Conservation (phyloP, 2,113 vertebrate genomes). For the Holacanthus passer region DNA sequence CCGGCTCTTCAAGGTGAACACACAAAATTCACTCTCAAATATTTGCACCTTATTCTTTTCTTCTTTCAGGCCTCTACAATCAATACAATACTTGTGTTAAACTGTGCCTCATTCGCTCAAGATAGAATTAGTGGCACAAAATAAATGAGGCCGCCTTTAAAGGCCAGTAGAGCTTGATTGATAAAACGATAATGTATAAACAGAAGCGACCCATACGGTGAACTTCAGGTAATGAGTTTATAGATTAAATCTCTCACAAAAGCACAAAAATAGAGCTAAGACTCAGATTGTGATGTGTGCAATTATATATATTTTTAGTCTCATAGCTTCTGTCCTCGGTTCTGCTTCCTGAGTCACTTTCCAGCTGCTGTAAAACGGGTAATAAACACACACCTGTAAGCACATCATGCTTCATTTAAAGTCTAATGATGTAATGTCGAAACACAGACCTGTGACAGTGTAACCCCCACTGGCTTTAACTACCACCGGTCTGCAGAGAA, state of each 20-base stretch:
- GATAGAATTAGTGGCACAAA: neutral
- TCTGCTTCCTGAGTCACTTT: conserved; percentile 34
- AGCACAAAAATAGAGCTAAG: neutral
- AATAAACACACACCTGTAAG: conserved; percentile 64
- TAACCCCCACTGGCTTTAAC: neutral
- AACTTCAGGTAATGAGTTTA: conserved; percentile 47
- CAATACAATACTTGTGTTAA: neutral
- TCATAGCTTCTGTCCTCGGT: conserved; percentile 1
- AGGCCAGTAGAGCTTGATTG: conserved; percentile 32
- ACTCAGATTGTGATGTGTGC: neutral
- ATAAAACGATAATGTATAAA: conserved; percentile 6
- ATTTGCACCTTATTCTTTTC: neutral
- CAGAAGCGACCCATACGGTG: neutral
- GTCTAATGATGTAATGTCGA: conserved; percentile 25
- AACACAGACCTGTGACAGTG: conserved; percentile 41
- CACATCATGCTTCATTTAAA: conserved; percentile 57
- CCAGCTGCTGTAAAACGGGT: conserved; percentile 23
- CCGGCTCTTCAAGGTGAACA: neutral
- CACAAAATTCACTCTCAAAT: conserved; percentile 1
- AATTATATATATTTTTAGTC: too few relatives aligned
- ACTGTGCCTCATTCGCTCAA: neutral
- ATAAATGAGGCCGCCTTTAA: conserved; percentile 36
- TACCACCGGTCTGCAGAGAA: conserved; percentile 10
- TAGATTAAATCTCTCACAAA: conserved; percentile 19
- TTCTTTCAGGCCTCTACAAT: neutral